Evolutionary conservation across 2,113 vertebrate genomes (phyloP).

Genomic region (Saiga tatarica): DNA sequence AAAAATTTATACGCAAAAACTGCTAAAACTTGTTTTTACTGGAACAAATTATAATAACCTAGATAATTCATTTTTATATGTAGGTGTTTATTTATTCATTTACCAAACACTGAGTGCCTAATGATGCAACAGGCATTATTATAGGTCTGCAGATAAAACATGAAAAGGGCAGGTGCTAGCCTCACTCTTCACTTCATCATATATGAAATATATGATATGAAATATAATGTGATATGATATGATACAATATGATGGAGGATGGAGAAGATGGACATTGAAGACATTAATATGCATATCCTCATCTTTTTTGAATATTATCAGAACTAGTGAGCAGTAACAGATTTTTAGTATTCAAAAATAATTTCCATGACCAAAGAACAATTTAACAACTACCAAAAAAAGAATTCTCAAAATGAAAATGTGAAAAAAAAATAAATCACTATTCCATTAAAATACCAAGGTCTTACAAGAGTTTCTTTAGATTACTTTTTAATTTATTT

Average conservation of each 20-base stretch:
- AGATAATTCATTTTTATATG: background rate
- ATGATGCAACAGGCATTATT: background rate
- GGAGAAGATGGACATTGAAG: background rate
- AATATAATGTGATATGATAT: background rate
- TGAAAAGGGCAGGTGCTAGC: background rate
- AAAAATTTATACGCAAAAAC: background rate
- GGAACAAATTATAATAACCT: background rate
- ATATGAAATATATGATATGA: background rate
- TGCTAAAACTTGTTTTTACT: background rate
- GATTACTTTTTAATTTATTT: background rate
- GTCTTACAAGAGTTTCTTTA: background rate
- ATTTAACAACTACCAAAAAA: background rate
- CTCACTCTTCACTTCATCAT: background rate
- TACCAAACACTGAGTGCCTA: background rate
- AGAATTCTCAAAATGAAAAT: background rate
- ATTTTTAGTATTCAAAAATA: background rate
- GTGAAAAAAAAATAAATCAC: background rate
- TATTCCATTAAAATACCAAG: background rate
- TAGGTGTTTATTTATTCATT: background rate
- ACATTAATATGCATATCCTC: background rate
- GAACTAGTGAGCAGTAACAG: background rate
- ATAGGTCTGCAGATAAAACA: background rate
- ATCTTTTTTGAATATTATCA: background rate
- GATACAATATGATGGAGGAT: background rate
- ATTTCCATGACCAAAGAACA: background rate